Evolutionary conservation across 2,113 vertebrate species (phyloP).

Genomic region (Aspiorhynchus laticeps): DNA sequence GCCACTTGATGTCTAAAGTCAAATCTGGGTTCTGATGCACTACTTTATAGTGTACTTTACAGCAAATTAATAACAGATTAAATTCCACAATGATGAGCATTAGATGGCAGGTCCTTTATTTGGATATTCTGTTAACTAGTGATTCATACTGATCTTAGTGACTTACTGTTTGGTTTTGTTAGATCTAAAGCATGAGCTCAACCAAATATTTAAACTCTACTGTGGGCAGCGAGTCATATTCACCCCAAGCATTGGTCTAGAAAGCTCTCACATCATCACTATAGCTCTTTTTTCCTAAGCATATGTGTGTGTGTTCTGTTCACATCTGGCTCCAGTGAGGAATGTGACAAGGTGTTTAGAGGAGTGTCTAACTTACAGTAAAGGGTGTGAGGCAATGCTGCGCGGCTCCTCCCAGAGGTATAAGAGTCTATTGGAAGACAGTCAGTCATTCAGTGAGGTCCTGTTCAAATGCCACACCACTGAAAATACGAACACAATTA

Average conservation of each 20-base stretch:
- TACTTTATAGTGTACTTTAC: neutral
- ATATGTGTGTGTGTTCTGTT: slow-evolving; percentile 22
- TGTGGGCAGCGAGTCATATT: neutral
- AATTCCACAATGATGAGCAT: neutral
- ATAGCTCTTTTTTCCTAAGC: slow-evolving; percentile 38
- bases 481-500: slow-evolving; percentile 6
- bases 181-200: neutral
- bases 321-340: slow-evolving; percentile 69
- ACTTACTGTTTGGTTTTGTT: neutral
- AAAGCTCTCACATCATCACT: neutral
- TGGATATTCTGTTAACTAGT: neutral
- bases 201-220: neutral
- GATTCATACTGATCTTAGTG: neutral
- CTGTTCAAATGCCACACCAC: neutral
- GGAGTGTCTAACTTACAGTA: slow-evolving; percentile 66
- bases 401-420: slow-evolving; percentile 50
- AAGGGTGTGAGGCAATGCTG: slow-evolving; percentile 55
- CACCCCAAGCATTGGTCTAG: neutral
- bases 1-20: neutral
- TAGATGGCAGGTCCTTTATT: neutral
- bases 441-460: slow-evolving; percentile 21
- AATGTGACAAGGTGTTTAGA: slow-evolving; percentile 72
- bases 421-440: slow-evolving; percentile 46
- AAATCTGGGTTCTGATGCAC: neutral
- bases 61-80: neutral